Evolutionary conservation across 2,888 invertebrate genomes (phyloP), one percentile per base, ranked within the genome.

Genomic region (Ophioninae sp.): DNA sequence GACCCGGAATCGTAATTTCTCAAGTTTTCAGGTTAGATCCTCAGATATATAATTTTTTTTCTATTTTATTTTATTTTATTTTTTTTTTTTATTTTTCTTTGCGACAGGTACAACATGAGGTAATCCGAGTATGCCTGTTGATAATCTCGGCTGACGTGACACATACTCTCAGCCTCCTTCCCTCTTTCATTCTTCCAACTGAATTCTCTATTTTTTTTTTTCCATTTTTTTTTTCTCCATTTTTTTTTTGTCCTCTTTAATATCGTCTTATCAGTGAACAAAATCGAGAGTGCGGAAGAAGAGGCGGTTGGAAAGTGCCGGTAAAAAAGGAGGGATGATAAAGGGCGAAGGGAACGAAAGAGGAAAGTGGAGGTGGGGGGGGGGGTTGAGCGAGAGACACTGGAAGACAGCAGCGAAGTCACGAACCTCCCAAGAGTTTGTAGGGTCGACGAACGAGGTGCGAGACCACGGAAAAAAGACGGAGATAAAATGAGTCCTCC

Each of bases 1-100:
- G 85, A 87, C 86, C 86, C 81, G 84, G 85, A 86, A 86, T 86
- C 85, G 85, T 88, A 86, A 87, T 88, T 88, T 86, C 50, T n/a
- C 17, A 3, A 69, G 41, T 56, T 23, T 61, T 50, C 17, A 30
- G 30, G 30, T 30, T 30, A 30, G 30, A 30, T 30, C 30, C 2
- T 30, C 2, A 30, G 30, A 30, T 30, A 30, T 30, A 30, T 3
- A 30, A n/a, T n/a, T 30, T 30, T 30, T 30, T 30, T 30, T 30
- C 30, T 30, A 30, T 30, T 30, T 30, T 30, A 30, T 2, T 30
- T 30, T 30, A 30, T 30, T 30, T 30, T 30, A 30, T 30, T 62
- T 78, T 78, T 70, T 77, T 30, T 10, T 20, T 62, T 61, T 69
- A 44, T 68, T 6, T 50, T 17, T 50, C 17, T 17, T 0, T 50